These are phyloP conservation scores for Columbina picui DNA, from an alignment of 2,113 vertebrate genomes.

Conservation along the genomic window DNA sequence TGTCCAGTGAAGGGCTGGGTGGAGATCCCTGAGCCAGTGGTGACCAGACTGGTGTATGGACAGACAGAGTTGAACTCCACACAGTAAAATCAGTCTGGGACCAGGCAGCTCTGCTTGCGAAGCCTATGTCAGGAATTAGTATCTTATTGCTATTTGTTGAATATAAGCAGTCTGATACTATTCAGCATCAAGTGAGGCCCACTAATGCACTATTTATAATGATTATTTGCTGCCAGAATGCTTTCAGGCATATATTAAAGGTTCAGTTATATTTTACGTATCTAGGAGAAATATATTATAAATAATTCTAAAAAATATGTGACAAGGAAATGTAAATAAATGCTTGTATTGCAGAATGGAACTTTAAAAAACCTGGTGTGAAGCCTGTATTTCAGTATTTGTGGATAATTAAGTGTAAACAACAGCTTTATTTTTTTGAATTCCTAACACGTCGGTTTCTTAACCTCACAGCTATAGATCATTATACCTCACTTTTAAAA, in stretches of 20 bases:
- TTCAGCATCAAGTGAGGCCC: background rate
- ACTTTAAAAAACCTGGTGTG: background rate
- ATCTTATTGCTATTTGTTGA: background rate
- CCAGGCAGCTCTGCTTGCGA: background rate
- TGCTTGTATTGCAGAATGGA: background rate
- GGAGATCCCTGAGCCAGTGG: background rate
- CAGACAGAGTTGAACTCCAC: background rate
- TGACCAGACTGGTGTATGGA: rapidly evolving
- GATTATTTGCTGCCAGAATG: background rate
- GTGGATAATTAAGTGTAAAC: background rate
- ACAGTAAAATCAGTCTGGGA: background rate
- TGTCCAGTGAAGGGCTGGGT: background rate
- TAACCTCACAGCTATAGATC: background rate
- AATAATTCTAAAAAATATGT: background rate
- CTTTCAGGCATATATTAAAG: background rate
- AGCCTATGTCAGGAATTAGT: background rate
- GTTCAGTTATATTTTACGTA: background rate
- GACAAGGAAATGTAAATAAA: background rate
- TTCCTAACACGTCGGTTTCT: background rate
- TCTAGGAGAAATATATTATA: background rate
- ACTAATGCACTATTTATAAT: background rate
- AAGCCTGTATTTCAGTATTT: background rate
- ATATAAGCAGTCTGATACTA: background rate
- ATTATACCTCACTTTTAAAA: background rate
- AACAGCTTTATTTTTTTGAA: background rate